Conservation (phyloP, 2,797 vertebrate species). For the Lagorchestes hirsutus region DNA sequence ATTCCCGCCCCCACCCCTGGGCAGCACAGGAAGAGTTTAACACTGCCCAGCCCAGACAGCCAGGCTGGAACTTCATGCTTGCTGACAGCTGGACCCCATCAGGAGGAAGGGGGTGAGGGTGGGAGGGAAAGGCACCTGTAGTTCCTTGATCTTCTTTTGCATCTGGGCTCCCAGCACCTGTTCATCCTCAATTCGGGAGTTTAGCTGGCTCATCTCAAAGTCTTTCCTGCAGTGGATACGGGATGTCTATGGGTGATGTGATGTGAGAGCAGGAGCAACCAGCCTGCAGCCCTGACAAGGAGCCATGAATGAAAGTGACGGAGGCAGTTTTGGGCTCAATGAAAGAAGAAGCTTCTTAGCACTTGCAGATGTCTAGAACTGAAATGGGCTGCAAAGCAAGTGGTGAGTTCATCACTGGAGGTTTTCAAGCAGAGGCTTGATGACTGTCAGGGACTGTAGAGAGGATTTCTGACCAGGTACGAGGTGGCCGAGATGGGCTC, state of each 20-base stretch:
- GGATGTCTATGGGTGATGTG: background rate
- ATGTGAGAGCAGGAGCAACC: background rate
- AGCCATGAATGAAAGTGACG: background rate
- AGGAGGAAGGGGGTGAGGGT: background rate
- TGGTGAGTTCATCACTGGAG: background rate
- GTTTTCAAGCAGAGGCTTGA: background rate
- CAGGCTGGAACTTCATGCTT: background rate
- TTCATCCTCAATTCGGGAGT: constrained; percentile 92
- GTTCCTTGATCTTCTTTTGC: constrained; percentile 95
- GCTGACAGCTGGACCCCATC: background rate
- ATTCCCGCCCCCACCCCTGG: fast-evolving
- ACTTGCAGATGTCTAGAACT: background rate
- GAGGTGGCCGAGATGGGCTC: background rate
- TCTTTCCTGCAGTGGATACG: constrained; percentile 89
- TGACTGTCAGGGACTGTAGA: background rate
- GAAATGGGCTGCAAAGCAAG: background rate
- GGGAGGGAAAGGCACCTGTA: constrained; percentile 87
- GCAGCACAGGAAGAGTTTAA: background rate
- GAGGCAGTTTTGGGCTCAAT: background rate
- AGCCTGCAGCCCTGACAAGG: background rate
- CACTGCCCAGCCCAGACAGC: background rate
- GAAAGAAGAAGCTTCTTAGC: background rate
- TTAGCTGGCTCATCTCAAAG: constrained; percentile 91
- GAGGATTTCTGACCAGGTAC: background rate
- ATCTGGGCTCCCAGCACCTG: constrained; percentile 89